phyloP scores from a whole-genome alignment of 2,113 vertebrate genomes.

The Urocolius indicus region DNA sequence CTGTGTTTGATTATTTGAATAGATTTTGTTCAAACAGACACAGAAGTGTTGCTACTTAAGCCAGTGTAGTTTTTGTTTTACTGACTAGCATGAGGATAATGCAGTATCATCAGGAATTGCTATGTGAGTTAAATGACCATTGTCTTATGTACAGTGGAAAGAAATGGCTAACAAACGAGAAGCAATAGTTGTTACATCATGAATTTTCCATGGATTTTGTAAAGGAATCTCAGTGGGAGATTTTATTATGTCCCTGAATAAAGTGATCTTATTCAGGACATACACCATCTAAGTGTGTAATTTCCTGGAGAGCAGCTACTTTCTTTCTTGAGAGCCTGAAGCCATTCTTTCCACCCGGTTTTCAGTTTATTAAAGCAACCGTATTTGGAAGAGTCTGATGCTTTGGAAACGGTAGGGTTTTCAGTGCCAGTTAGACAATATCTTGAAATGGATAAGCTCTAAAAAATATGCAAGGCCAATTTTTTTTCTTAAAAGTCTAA shows the following conservation, averaged over 20 bases:
- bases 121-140: slow-evolving; percentile 39
- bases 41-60: slow-evolving; percentile 29
- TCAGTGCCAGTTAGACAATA: background rate
- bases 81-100: background rate
- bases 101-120: slow-evolving; percentile 23
- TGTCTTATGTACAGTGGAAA: slow-evolving; percentile 54
- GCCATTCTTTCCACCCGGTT: slow-evolving; percentile 27
- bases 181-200: slow-evolving; percentile 43
- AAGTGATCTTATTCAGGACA: slow-evolving; percentile 49
- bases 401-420: background rate
- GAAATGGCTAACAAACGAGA: slow-evolving; percentile 42
- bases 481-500: background rate
- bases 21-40: slow-evolving; percentile 29
- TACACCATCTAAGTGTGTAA: slow-evolving; percentile 16
- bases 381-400: background rate
- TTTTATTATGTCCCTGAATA: slow-evolving; percentile 55
- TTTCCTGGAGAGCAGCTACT: slow-evolving; percentile 47
- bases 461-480: background rate
- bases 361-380: slow-evolving; percentile 34
- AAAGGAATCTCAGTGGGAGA: slow-evolving; percentile 46
- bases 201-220: slow-evolving; percentile 62
- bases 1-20: slow-evolving; percentile 52
- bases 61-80: slow-evolving; percentile 27
- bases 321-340: slow-evolving; percentile 21
- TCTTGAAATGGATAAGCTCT: background rate